These are phyloP conservation scores for Drosophila kokeensis DNA, from an alignment of 2,888 invertebrate genomes.

Conservation along the genomic window DNA sequence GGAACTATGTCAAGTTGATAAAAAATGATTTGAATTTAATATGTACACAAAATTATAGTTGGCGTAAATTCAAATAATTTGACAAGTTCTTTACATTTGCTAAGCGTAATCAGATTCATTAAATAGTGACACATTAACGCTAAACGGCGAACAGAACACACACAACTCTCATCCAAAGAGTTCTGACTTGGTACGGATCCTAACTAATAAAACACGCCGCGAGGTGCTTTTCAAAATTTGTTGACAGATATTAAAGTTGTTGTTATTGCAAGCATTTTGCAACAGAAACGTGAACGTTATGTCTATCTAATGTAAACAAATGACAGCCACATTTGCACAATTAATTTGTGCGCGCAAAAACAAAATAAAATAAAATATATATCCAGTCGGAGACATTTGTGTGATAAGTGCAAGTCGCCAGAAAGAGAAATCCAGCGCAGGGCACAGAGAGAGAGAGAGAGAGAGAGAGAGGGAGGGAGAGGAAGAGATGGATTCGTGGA, in stretches of 20 bases:
- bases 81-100: background rate
- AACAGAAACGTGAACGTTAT: conserved; percentile 20
- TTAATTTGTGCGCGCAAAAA: conserved; percentile 56
- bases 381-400: conserved; percentile 45
- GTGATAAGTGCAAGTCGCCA: conserved; percentile 40
- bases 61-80: background rate
- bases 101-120: background rate
- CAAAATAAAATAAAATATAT: conserved; percentile 22
- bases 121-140: conserved; percentile 20
- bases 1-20: background rate
- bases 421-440: conserved; percentile 32
- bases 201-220: conserved; percentile 50
- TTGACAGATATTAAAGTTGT: conserved; percentile 26
- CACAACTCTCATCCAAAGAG: conserved; percentile 24
- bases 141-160: conserved; percentile 24
- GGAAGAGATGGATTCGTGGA: background rate
- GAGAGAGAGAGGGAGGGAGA: background rate
- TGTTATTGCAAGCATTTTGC: conserved; percentile 16
- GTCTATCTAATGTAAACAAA: conserved; percentile 45
- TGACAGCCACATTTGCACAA: conserved; percentile 61
- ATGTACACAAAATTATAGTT: background rate
- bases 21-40: background rate
- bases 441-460: background rate
- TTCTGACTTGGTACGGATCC: conserved; percentile 3
- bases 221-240: conserved; percentile 31